These are phyloP conservation scores for Pecten maximus DNA, from an alignment of 2,888 invertebrate genomes.

Conservation along the genomic window DNA sequence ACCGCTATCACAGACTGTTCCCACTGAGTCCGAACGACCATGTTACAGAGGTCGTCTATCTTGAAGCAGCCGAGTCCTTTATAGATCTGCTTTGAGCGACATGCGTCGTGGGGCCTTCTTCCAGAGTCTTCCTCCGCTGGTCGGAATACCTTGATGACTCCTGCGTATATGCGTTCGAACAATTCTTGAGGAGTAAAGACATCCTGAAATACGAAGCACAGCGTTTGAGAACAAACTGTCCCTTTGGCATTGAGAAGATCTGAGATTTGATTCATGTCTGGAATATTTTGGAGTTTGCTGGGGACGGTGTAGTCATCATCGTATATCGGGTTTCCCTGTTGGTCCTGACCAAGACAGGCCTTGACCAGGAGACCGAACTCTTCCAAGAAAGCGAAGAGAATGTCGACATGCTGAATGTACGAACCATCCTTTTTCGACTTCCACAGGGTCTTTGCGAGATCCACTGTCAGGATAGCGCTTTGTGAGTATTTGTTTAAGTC, in stretches of 20 bases:
- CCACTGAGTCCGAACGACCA: background rate
- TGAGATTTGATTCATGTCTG: background rate
- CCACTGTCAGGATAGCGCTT: background rate
- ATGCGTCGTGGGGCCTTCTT: background rate
- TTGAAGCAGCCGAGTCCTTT: conserved; percentile 2
- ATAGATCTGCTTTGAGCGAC: background rate
- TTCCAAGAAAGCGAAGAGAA: background rate
- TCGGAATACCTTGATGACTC: background rate
- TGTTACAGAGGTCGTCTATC: conserved; percentile 13
- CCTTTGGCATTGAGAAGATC: background rate
- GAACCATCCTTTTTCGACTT: background rate
- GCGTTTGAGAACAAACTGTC: conserved; percentile 1
- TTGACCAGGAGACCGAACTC: background rate
- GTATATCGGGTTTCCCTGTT: background rate
- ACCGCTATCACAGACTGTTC: background rate
- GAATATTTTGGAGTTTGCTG: background rate
- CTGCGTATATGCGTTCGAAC: background rate
- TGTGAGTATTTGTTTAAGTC: background rate
- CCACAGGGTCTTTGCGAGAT: background rate
- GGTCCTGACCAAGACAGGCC: background rate
- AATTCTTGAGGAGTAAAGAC: background rate
- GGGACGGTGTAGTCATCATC: background rate
- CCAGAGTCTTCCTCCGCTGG: background rate
- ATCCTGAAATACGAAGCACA: background rate
- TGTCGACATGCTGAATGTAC: conserved; percentile 14